Base-by-base conservation (phyloP, 1,140 invertebrate genomes). In the Drosophila varians region DNA sequence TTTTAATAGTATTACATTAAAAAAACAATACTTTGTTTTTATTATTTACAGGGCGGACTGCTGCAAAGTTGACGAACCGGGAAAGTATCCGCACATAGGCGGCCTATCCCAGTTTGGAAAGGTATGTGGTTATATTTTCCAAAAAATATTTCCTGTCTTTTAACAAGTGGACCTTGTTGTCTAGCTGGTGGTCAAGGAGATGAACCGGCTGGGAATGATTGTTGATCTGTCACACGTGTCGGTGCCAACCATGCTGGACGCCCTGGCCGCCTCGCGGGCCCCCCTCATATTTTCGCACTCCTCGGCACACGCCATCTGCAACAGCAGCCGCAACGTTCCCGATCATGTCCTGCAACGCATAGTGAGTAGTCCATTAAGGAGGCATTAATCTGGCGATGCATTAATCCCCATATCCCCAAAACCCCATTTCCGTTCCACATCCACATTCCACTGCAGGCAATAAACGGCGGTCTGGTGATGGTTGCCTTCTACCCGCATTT, bases 221-320 rank as follows among this genome's bases (percentile, higher is more conserved):
- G 95, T 98, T 28, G 97, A 98, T 92, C 93, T 98, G 68, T 96
- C 96, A 4, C 97, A 98, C 91, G 96, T 97, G 11, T 95, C 95
- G 49, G 94, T 93, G 80, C 94, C 93, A 88, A 97, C 94, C 1
- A 97, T 97, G 94, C 90, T 95, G 28, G 95, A 96, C 65, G 95
- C 95, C 1, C 93, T 98, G 76, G 92, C 93, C 6, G 91, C 95
- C 7, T 95, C 96, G 1, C 93, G 93, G 74, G 96, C 97, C 0
- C 97, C 97, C 0, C 95, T 98, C 57, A 96, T 98, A 77, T 98
- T 97, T 92, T 96, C 95, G 66, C 97, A 98, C 91, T 97, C 96
- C 2, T 96, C 95, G 8, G 96, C 96, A 6, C 96, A 95, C 91
- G 94, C 94, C 43, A 92, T 97, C n/a, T 98, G 97, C 92, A 94